These are phyloP conservation scores for Drosophila antonietae DNA, from an alignment of 2,888 invertebrate genomes.

Conservation along the genomic window DNA sequence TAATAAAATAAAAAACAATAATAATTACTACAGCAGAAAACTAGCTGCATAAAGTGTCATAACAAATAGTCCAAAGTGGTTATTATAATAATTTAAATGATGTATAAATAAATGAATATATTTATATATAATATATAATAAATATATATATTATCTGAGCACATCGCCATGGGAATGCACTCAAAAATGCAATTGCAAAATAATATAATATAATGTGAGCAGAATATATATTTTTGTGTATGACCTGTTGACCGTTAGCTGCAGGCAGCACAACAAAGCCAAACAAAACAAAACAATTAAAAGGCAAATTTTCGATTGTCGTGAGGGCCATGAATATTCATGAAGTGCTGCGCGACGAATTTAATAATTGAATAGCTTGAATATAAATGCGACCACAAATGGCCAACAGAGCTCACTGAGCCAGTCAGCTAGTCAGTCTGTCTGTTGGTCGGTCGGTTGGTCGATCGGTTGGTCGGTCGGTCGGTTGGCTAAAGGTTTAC, in stretches of 20 bases:
- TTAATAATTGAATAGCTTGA: constrained; percentile 73
- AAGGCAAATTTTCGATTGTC: constrained; percentile 69
- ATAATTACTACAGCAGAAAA: background rate
- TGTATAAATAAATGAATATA: constrained; percentile 1
- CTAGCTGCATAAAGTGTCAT: background rate
- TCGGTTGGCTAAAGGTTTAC: constrained; percentile 7
- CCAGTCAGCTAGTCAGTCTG: constrained; percentile 4
- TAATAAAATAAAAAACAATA: too few relatives aligned
- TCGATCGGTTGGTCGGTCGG: background rate
- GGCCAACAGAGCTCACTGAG: constrained; percentile 28
- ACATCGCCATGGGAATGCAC: background rate
- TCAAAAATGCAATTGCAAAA: background rate
- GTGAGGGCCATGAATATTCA: constrained; percentile 72
- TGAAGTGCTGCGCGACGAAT: constrained; percentile 54
- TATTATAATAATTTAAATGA: background rate
- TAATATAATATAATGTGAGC: background rate
- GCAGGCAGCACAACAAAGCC: constrained; percentile 20
- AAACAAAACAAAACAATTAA: constrained; percentile 66
- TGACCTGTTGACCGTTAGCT: constrained; percentile 45
- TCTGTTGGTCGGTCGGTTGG: background rate
- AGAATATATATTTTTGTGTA: constrained; percentile 4
- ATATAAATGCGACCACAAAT: constrained; percentile 65
- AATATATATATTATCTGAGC: background rate
- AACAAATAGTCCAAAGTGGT: background rate
- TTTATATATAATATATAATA: too few relatives aligned